Conservation (phyloP, 2,113 vertebrate species). For the Periophthalmus modestus region DNA sequence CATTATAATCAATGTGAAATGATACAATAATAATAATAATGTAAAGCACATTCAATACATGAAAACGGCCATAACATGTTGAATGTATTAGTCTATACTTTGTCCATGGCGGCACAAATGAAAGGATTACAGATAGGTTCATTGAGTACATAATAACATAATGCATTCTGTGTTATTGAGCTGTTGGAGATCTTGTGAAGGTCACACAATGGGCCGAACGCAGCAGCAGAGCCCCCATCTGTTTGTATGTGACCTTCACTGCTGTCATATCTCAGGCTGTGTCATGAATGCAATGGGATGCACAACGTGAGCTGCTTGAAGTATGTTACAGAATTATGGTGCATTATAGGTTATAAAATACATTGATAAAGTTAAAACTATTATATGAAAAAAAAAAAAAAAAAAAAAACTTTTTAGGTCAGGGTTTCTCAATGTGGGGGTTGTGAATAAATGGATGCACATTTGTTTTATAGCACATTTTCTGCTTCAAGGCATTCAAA, state of each 20-base stretch:
- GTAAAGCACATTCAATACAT: too few species aligned
- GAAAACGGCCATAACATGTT: neutral
- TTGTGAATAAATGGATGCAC: too few species aligned
- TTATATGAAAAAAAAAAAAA: too few species aligned
- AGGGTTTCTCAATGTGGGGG: too few species aligned
- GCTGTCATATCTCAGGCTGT: neutral
- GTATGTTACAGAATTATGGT: neutral
- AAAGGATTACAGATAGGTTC: neutral
- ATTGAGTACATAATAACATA: neutral
- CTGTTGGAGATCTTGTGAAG: conserved; percentile 2
- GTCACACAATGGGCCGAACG: conserved; percentile 19
- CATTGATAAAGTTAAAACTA: too few species aligned
- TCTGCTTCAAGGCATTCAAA: too few species aligned
- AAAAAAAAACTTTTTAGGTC: too few species aligned
- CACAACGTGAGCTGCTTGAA: neutral
- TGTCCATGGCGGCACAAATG: neutral
- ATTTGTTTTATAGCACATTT: too few species aligned
- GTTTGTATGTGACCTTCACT: conserved; percentile 36
- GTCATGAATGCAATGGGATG: neutral
- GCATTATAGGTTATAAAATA: too few species aligned
- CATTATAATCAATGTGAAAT: neutral
- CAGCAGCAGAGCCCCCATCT: conserved; percentile 34
- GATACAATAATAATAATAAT: neutral
- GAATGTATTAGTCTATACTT: neutral
- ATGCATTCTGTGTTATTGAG: neutral